These are phyloP conservation scores for Paragorgia papillata DNA, from an alignment of 92 coral and sea anemone genomes.

Conservation along the genomic window DNA sequence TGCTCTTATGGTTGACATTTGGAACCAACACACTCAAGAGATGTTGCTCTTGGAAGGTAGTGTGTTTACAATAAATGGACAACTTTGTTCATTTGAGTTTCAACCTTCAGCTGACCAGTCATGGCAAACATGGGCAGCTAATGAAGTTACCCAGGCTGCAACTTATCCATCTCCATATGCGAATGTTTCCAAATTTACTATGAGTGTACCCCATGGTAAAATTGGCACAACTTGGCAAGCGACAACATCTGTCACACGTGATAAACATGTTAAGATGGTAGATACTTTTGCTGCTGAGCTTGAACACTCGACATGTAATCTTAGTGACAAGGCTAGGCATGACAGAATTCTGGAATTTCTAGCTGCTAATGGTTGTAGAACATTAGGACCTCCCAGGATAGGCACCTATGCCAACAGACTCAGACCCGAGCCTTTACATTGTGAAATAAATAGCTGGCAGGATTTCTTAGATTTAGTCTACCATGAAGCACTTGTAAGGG, in stretches of 20 bases:
- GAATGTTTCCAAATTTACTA: conserved; percentile 1
- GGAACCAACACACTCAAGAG: conserved; percentile 43
- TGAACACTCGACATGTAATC: background rate
- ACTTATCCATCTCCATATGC: conserved; percentile 10
- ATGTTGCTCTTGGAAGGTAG: conserved; percentile 22
- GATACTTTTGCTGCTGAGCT: background rate
- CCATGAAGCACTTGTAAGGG: conserved; percentile 7
- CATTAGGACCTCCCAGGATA: background rate
- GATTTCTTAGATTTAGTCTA: conserved; percentile 1
- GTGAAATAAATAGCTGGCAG: conserved; percentile 6
- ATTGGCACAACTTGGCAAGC: conserved; percentile 7
- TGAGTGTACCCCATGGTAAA: conserved; percentile 9
- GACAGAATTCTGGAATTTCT: background rate
- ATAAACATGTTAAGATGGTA: background rate
- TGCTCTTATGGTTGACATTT: conserved; percentile 29
- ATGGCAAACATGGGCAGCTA: conserved; percentile 12
- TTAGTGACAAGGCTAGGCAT: background rate
- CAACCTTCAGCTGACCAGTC: conserved; percentile 7
- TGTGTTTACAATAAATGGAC: conserved; percentile 7
- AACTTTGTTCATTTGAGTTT: conserved; percentile 6
- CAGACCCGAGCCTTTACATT: conserved; percentile 6
- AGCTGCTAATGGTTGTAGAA: conserved; percentile 15
- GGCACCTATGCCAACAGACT: conserved; percentile 1
- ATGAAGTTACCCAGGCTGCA: conserved; percentile 7
- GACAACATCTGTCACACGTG: background rate